Conservation (phyloP, 2,113 vertebrate species). For the Chaetops frenatus region DNA sequence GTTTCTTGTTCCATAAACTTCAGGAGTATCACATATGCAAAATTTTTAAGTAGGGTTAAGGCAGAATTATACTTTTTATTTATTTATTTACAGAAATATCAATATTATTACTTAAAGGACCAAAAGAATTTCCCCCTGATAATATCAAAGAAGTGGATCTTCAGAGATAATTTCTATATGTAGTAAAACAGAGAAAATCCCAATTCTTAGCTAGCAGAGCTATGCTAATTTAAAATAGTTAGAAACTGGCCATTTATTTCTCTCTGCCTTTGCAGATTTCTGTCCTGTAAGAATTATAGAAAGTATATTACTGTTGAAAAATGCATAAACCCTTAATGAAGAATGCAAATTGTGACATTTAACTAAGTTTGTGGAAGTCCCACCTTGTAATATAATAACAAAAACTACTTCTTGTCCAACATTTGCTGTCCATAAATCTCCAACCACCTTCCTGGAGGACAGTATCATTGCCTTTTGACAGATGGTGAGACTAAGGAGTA, state of each 20-base stretch:
- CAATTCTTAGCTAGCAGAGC: neutral
- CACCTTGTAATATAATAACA: slow-evolving; percentile 5
- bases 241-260: neutral
- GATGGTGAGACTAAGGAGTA: neutral
- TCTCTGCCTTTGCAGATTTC: neutral
- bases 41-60: neutral
- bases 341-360: neutral
- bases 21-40: neutral
- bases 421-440: slow-evolving; percentile 15
- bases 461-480: neutral
- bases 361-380: neutral
- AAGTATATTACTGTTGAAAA: neutral
- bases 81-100: neutral
- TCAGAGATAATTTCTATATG: neutral
- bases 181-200: neutral
- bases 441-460: neutral
- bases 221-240: neutral
- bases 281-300: neutral
- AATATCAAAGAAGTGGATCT: neutral
- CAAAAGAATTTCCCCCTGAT: neutral
- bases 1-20: neutral
- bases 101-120: neutral
- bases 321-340: neutral
- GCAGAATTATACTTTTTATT: neutral
- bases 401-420: neutral